Conservation (phyloP, 2,113 vertebrate species). For the Carlito syrichta region DNA sequence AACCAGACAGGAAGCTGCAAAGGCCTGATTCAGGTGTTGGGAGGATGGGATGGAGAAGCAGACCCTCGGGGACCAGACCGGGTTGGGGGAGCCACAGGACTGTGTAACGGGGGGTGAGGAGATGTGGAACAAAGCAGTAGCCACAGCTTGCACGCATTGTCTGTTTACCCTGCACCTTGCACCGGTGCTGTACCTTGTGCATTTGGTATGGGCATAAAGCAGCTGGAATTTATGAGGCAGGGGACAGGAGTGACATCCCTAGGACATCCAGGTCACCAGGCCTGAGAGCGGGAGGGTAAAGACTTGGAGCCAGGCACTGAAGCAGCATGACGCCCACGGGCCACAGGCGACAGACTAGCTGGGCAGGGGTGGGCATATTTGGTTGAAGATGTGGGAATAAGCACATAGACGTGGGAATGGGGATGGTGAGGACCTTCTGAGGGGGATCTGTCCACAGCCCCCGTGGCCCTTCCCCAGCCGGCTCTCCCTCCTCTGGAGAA, state of each 20-base stretch:
- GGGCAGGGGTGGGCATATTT: not conserved
- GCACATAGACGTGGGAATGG: not conserved
- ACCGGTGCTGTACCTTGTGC: not conserved
- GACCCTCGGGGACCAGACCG: not conserved
- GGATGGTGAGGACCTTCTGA: not conserved
- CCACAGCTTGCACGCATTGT: rapidly evolving
- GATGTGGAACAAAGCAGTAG: too few relatives aligned
- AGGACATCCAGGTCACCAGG: not conserved
- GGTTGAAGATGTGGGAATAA: not conserved
- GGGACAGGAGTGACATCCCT: not conserved
- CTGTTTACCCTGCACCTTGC: not conserved
- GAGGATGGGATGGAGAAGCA: not conserved
- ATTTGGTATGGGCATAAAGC: too few relatives aligned
- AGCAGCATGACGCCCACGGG: not conserved
- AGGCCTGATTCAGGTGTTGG: not conserved
- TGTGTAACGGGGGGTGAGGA: too few relatives aligned
- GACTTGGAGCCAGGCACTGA: not conserved
- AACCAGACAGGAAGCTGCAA: not conserved
- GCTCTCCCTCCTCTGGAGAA: not conserved
- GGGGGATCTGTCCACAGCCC: not conserved
- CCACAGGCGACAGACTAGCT: not conserved
- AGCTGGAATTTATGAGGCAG: not conserved
- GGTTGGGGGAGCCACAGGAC: too few relatives aligned
- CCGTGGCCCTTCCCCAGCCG: not conserved
- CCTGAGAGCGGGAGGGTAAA: not conserved